A percentile compares a stretch with the other conserved stretches of the same genome.
Conservation (phyloP, 2,113 vertebrate genomes). For the Anas platyrhynchos region DNA sequence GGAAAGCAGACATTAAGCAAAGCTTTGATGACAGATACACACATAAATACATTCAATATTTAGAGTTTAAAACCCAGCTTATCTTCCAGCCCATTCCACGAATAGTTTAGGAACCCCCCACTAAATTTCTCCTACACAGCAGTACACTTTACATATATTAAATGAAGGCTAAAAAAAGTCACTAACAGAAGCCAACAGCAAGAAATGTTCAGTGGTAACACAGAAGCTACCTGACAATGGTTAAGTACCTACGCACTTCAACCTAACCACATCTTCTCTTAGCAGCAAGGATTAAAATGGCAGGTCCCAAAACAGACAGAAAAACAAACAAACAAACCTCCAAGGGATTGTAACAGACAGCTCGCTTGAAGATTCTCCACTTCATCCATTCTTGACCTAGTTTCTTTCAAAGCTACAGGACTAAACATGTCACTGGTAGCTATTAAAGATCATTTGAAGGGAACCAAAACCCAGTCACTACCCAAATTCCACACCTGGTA, state of each 20-base stretch:
- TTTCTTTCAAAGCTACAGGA: not conserved
- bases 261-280: not conserved
- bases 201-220: not conserved
- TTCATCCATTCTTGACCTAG: not conserved
- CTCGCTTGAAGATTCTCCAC: not conserved
- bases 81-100: constrained; percentile 60
- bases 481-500: not conserved
- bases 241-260: not conserved
- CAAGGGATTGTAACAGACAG: not conserved
- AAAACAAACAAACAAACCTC: not conserved
- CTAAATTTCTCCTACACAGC: constrained; percentile 11
- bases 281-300: not conserved
- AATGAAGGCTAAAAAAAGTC: not conserved
- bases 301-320: not conserved
- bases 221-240: not conserved
- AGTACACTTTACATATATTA: not conserved
- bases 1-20: constrained; percentile 24
- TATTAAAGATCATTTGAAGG: not conserved
- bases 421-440: too few species aligned
- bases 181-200: not conserved
- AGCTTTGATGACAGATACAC: not conserved
- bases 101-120: not conserved
- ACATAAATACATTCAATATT: constrained; percentile 36
- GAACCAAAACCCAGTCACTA: not conserved
- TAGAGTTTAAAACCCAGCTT: constrained; percentile 29